A percentile compares a stretch with the other conserved stretches of the same genome.
Evolutionary conservation across 2,888 invertebrate genomes (phyloP).

Genomic region (Euplexia lucipara): DNA sequence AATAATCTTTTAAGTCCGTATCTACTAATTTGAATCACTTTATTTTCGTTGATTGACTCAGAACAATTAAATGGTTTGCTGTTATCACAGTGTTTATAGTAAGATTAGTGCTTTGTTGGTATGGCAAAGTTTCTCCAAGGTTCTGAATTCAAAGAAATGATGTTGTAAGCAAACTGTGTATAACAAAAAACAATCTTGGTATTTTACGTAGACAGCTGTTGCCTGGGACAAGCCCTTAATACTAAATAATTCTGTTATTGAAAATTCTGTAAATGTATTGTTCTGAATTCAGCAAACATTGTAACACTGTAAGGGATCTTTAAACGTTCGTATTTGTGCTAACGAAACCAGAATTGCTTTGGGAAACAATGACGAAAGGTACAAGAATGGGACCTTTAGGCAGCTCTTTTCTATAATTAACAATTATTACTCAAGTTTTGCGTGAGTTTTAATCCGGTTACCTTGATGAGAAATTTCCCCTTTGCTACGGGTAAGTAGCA

Average conservation of each 20-base stretch:
- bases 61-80: conserved; percentile 14
- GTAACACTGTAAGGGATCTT: neutral
- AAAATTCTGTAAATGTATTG: neutral
- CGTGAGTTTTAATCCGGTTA: neutral
- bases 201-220: no score
- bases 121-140: neutral
- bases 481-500: neutral
- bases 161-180: neutral
- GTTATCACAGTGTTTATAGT: conserved; percentile 17
- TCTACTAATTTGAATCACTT: conserved; percentile 14
- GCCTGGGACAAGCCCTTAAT: neutral
- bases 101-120: neutral
- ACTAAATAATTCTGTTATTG: neutral
- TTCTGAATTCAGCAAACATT: neutral
- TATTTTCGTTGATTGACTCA: conserved; percentile 27
- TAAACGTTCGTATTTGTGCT: neutral
- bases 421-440: neutral
- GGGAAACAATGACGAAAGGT: neutral
- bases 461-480: neutral
- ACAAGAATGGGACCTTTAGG: neutral
- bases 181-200: no score
- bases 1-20: neutral
- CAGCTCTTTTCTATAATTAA: conserved; percentile 19
- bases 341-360: conserved; percentile 1
- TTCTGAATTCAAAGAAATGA: neutral